phyloP scores from a whole-genome alignment of 2,113 vertebrate species.

The Bambusicola thoracicus region DNA sequence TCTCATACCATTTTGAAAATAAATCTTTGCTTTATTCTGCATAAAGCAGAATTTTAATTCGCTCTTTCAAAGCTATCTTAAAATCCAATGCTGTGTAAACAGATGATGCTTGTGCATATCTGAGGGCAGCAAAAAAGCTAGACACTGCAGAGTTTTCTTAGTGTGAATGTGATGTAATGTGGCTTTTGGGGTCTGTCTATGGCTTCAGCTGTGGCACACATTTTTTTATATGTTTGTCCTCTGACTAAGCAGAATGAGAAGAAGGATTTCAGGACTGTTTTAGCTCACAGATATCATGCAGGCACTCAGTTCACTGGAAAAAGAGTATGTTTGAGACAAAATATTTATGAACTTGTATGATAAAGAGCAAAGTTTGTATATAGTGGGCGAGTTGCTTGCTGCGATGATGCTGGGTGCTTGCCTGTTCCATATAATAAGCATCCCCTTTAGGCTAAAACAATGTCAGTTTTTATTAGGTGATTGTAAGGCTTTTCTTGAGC shows the following conservation, averaged over 20 bases:
- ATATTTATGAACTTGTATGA: not conserved
- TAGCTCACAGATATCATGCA: not conserved
- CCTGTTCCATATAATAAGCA: not conserved
- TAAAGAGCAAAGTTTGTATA: not conserved
- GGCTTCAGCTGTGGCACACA: not conserved
- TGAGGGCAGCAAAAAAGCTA: not conserved
- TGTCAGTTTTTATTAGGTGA: not conserved
- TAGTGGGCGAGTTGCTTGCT: not conserved
- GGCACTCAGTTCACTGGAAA: not conserved
- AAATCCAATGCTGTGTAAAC: not conserved
- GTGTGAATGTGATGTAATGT: not conserved
- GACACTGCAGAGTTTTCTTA: not conserved
- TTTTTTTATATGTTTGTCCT: not conserved
- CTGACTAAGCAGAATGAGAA: not conserved
- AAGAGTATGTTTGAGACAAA: not conserved
- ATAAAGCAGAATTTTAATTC: not conserved
- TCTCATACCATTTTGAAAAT: not conserved
- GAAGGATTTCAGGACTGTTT: not conserved
- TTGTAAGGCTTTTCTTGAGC: not conserved
- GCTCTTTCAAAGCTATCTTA: not conserved
- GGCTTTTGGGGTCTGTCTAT: not conserved
- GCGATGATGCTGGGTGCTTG: not conserved
- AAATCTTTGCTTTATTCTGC: not conserved
- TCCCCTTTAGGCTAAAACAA: not conserved
- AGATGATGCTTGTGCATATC: not conserved